Percentiles rank a stretch among this genome's conserved stretches.
Evolutionary conservation across 2,113 vertebrate species (phyloP).

Genomic region (Theropithecus gelada): DNA sequence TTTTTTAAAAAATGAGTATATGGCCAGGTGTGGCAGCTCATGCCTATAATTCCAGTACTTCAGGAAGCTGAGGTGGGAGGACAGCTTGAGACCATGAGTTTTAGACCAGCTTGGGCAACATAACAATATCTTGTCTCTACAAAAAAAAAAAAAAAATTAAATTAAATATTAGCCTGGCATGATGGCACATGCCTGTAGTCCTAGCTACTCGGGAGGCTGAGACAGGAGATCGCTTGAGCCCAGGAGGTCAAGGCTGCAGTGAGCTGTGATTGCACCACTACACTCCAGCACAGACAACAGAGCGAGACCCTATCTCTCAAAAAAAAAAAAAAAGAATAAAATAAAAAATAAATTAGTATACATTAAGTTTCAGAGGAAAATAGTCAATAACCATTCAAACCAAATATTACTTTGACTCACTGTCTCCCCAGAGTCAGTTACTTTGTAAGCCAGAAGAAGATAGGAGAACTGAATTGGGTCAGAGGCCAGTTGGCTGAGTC

Average conservation of each 20-base stretch:
- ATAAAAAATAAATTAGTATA: background rate
- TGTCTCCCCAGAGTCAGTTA: background rate
- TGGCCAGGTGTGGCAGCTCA: background rate
- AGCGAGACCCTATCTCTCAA: background rate
- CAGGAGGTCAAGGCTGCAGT: too few relatives aligned
- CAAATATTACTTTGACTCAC: background rate
- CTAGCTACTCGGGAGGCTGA: too few relatives aligned
- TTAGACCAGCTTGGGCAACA: background rate
- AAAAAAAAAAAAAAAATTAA: too few relatives aligned
- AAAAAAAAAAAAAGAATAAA: background rate
- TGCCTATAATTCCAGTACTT: background rate
- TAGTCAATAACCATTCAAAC: background rate
- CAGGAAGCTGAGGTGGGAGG: background rate
- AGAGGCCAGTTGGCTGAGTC: background rate
- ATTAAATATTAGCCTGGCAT: too few relatives aligned
- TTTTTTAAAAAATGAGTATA: background rate
- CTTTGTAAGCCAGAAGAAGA: constrained; percentile 20
- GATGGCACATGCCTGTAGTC: too few relatives aligned
- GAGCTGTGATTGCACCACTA: background rate
- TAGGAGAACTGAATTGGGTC: background rate
- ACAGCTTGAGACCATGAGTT: background rate
- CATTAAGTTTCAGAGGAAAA: background rate
- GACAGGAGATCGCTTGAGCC: too few relatives aligned
- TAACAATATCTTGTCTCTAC: too few relatives aligned
- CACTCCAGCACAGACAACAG: background rate